phyloP scores from a whole-genome alignment of 53 echinoderm and acorn worm species.

The Hippasteria phrygiana region DNA sequence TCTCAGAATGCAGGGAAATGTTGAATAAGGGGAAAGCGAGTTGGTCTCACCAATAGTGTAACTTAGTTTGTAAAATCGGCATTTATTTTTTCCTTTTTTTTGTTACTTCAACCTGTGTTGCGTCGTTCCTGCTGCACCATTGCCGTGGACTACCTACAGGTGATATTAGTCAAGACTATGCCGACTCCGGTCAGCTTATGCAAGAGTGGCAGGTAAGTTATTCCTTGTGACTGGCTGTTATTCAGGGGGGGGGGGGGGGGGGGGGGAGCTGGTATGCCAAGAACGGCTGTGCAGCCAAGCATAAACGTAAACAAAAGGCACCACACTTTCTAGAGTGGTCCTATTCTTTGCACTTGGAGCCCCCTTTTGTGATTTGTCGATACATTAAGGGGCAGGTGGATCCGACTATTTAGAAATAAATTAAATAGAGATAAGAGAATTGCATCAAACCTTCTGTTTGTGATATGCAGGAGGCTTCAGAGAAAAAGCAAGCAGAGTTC shows the following conservation, averaged over 20 bases:
- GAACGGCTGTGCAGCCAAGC: too few species aligned
- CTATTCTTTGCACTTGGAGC: too few species aligned
- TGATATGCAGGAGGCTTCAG: conserved; percentile 71
- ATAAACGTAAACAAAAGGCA: too few species aligned
- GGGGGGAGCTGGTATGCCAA: too few species aligned
- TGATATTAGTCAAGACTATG: conserved; percentile 1
- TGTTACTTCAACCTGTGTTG: neutral
- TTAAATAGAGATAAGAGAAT: neutral
- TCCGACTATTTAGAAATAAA: too few species aligned
- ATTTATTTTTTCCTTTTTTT: neutral
- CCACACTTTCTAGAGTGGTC: too few species aligned
- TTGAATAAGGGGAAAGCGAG: too few species aligned
- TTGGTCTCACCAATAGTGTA: too few species aligned
- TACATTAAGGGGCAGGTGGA: too few species aligned
- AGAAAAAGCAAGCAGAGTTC: conserved; percentile 79
- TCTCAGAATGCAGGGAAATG: too few species aligned
- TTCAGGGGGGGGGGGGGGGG: neutral
- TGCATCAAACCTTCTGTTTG: neutral
- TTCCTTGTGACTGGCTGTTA: neutral
- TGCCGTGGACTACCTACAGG: neutral
- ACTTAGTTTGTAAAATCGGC: neutral
- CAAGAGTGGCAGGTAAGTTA: conserved; percentile 31
- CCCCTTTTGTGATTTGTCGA: too few species aligned
- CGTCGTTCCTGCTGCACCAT: neutral
- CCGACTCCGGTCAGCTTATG: conserved; percentile 23